phyloP scores from a whole-genome alignment of 2,113 vertebrate species.

The Boulengeromyrus knoepffleri region DNA sequence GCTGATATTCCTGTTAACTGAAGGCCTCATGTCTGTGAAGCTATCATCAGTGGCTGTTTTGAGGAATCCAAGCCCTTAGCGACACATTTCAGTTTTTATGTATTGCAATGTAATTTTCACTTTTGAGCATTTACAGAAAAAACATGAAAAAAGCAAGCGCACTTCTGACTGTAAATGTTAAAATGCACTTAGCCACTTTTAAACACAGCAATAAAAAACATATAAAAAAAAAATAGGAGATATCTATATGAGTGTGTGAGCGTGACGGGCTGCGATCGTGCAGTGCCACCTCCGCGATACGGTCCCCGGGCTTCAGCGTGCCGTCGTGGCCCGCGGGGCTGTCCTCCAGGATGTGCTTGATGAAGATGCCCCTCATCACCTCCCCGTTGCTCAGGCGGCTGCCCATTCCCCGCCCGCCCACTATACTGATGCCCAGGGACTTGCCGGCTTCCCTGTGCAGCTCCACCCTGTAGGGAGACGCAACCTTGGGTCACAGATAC shows the following conservation, averaged over 20 bases:
- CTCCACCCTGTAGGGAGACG: slow-evolving; percentile 71
- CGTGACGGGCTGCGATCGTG: not conserved
- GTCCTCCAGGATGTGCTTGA: slow-evolving; percentile 93
- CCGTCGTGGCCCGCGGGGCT: slow-evolving; percentile 89
- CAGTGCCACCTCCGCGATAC: slow-evolving; percentile 81
- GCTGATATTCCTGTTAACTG: not conserved
- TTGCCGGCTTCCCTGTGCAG: slow-evolving; percentile 84
- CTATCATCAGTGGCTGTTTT: not conserved
- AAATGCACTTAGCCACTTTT: not conserved
- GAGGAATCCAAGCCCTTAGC: not conserved
- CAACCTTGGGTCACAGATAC: not conserved
- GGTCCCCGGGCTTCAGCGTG: slow-evolving; percentile 89
- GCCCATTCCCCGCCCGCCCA: slow-evolving; percentile 94
- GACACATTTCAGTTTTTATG: not conserved
- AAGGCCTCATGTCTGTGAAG: not conserved
- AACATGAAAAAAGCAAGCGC: not conserved
- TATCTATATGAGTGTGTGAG: not conserved
- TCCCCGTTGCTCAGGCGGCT: slow-evolving; percentile 91
- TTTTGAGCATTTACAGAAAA: not conserved
- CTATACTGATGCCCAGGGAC: slow-evolving; percentile 94
- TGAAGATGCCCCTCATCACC: slow-evolving; percentile 96
- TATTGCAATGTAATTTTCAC: not conserved
- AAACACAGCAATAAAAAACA: not conserved
- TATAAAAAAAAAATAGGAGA: not conserved
- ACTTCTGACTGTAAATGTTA: not conserved